Percentiles rank a stretch among this genome's conserved stretches.
Conservation (phyloP, 2,113 vertebrate genomes). For the Monopterus albus region DNA sequence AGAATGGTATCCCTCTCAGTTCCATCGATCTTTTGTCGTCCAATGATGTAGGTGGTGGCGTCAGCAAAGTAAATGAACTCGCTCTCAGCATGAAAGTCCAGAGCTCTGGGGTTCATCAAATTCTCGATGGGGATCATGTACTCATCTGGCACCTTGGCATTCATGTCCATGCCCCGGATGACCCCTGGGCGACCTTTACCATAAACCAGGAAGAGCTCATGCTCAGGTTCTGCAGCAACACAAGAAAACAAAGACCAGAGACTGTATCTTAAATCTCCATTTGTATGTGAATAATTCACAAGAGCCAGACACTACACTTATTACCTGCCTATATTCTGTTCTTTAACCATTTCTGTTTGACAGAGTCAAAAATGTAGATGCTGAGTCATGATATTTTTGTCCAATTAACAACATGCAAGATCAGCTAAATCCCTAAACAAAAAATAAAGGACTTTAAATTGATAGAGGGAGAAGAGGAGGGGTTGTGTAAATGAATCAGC, state of each 20-base stretch:
- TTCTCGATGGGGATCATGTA: slow-evolving; percentile 99
- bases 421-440: slow-evolving; percentile 28
- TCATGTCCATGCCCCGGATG: slow-evolving; percentile 97
- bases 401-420: slow-evolving; percentile 7
- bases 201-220: slow-evolving; percentile 95
- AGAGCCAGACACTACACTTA: too few species aligned
- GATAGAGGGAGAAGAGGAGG: neutral
- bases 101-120: slow-evolving; percentile 94
- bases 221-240: slow-evolving; percentile 88
- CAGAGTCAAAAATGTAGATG: neutral
- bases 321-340: neutral
- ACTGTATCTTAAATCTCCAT: neutral
- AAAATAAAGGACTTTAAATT: slow-evolving; percentile 44
- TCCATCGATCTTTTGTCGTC: slow-evolving; percentile 96
- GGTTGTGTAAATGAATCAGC: slow-evolving; percentile 40
- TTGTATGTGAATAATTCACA: too few species aligned
- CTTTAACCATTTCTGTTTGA: neutral
- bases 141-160: slow-evolving; percentile 93
- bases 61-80: slow-evolving; percentile 98
- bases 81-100: slow-evolving; percentile 94
- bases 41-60: slow-evolving; percentile 95
- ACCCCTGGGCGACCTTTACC: slow-evolving; percentile 96
- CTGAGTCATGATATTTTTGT: neutral
- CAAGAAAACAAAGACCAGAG: neutral
- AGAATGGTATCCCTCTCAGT: slow-evolving; percentile 93